These are phyloP conservation scores for Ictalurus punctatus DNA, from an alignment of 2,113 vertebrate species.

Conservation along the genomic window DNA sequence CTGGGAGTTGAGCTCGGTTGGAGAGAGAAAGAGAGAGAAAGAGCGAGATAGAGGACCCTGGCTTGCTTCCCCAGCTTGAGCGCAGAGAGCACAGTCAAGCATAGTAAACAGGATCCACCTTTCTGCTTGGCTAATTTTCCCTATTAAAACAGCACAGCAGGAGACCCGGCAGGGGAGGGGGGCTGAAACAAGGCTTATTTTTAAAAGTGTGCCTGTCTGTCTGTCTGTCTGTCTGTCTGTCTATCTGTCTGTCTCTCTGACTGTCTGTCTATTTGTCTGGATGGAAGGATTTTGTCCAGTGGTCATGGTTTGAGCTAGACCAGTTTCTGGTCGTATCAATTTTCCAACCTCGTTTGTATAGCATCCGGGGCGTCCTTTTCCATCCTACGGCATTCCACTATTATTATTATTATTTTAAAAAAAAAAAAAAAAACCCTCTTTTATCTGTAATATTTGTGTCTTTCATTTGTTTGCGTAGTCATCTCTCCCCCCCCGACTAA, in stretches of 20 bases:
- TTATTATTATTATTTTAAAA: not conserved
- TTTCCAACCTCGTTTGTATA: conserved; percentile 60
- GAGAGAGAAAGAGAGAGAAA: conserved; percentile 62
- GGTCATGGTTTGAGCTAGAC: conserved; percentile 7
- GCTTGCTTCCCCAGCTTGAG: conserved; percentile 79
- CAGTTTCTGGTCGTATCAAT: conserved; percentile 69
- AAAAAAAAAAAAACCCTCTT: not conserved
- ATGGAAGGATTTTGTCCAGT: conserved; percentile 13
- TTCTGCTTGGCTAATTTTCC: conserved; percentile 96
- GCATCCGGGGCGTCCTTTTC: not conserved
- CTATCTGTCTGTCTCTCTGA: too few species aligned
- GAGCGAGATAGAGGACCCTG: conserved; percentile 62
- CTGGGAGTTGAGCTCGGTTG: conserved; percentile 66
- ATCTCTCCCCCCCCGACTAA: conserved; percentile 71
- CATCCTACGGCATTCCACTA: conserved; percentile 17
- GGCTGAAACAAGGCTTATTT: conserved; percentile 94
- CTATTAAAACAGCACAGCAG: conserved; percentile 97
- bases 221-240: conserved; percentile 6
- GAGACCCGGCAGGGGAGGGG: conserved; percentile 85
- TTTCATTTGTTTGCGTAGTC: conserved; percentile 72
- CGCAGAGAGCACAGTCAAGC: conserved; percentile 84
- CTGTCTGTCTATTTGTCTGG: not conserved
- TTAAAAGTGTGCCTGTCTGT: conserved; percentile 64
- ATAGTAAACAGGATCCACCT: conserved; percentile 98
- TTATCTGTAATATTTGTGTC: conserved; percentile 58